These are phyloP conservation scores for Epizoanthus scotinus DNA, from an alignment of 92 coral and sea anemone species.

Conservation along the genomic window DNA sequence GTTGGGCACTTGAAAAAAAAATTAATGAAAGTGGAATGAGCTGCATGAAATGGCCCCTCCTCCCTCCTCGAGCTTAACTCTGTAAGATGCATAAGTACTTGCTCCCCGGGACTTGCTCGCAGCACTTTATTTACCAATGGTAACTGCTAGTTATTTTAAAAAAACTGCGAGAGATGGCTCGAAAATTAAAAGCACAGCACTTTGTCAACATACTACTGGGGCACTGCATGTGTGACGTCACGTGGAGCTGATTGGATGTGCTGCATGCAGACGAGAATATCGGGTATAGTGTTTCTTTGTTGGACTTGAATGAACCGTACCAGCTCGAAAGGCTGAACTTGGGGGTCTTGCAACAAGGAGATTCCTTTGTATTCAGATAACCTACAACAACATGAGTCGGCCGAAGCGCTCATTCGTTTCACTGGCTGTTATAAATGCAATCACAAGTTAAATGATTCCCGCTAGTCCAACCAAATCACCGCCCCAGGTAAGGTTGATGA, in stretches of 20 bases:
- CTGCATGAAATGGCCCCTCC: too few relatives aligned
- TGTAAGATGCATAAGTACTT: too few relatives aligned
- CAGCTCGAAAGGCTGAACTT: slow-evolving; percentile 4
- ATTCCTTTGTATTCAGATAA: slow-evolving; percentile 6
- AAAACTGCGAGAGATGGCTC: too few relatives aligned
- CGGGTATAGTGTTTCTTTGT: slow-evolving; percentile 16
- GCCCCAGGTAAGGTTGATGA: slow-evolving; percentile 48
- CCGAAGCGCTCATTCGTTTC: not conserved
- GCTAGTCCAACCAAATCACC: slow-evolving; percentile 48
- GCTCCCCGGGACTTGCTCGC: too few relatives aligned
- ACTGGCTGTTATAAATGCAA: slow-evolving; percentile 9
- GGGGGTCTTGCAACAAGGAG: not conserved
- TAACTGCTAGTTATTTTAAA: too few relatives aligned
- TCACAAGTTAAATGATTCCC: slow-evolving; percentile 40
- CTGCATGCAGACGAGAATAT: not conserved
- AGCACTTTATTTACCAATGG: too few relatives aligned
- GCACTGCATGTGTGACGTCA: slow-evolving; percentile 29
- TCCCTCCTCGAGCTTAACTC: too few relatives aligned
- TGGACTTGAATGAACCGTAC: not conserved
- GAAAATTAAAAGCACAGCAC: too few relatives aligned
- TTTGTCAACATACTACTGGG: not conserved
- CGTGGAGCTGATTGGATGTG: not conserved
- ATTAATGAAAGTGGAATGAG: too few relatives aligned
- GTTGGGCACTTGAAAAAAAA: too few relatives aligned
- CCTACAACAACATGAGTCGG: slow-evolving; percentile 1